A percentile compares a stretch with the other conserved stretches of the same genome.
Conservation (phyloP, 2,888 invertebrate genomes). For the Cotesia congregata region DNA sequence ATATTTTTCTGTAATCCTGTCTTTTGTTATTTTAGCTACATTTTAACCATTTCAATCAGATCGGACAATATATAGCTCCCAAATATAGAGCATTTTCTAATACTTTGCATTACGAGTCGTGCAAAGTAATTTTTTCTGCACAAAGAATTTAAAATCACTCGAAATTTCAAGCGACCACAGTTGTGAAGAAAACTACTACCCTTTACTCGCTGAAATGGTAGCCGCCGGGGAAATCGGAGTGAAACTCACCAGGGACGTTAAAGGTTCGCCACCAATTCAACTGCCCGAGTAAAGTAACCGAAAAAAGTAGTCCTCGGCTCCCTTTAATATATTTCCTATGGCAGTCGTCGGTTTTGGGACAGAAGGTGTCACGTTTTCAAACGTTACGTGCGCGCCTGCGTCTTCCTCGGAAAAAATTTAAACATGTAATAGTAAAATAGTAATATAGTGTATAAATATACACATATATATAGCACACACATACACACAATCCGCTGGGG, state of each 20-base stretch:
- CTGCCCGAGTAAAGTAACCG: background rate
- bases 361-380: background rate
- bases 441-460: background rate
- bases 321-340: background rate
- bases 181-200: too few relatives aligned
- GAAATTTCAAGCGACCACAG: too few relatives aligned
- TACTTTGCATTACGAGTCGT: too few relatives aligned
- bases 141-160: too few relatives aligned
- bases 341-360: background rate
- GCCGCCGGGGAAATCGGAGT: constrained; percentile 53
- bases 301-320: background rate
- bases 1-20: too few relatives aligned
- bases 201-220: constrained; percentile 8
- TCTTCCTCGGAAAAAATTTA: background rate
- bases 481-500: background rate
- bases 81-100: too few relatives aligned
- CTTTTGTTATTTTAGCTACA: too few relatives aligned
- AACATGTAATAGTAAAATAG: background rate
- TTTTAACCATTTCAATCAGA: too few relatives aligned
- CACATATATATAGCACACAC: background rate
- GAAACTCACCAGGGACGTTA: constrained; percentile 21
- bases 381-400: background rate
- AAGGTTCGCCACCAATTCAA: background rate
- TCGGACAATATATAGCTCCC: too few relatives aligned
- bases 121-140: too few relatives aligned